Evolutionary conservation across 2,797 vertebrate genomes (phyloP).

Genomic region (Bovichtus variegatus): DNA sequence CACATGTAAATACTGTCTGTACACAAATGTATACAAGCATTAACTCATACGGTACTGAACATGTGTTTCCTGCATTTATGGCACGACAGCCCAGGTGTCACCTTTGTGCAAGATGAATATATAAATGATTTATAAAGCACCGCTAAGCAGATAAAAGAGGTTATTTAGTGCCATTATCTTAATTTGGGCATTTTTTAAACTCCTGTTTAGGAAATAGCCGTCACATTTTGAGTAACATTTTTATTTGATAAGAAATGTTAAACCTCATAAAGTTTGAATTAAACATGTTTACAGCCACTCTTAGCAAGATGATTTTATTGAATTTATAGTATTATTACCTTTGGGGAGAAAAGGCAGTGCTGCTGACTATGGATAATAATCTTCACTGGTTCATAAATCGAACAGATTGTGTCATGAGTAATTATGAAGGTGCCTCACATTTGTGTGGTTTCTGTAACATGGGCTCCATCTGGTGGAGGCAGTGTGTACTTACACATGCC

Average conservation of each 20-base stretch:
- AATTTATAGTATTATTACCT: slow-evolving; percentile 56
- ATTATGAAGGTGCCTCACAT: slow-evolving; percentile 15
- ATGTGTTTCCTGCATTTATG: background rate
- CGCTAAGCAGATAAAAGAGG: background rate
- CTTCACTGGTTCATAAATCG: slow-evolving; percentile 61
- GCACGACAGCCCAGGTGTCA: background rate
- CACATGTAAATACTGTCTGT: background rate
- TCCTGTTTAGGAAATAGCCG: background rate
- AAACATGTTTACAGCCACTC: slow-evolving; percentile 32
- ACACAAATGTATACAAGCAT: background rate
- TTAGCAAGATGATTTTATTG: slow-evolving; percentile 48
- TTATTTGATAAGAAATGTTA: slow-evolving; percentile 48
- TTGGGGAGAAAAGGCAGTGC: slow-evolving; percentile 38
- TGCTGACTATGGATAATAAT: slow-evolving; percentile 49
- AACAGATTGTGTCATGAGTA: slow-evolving; percentile 60
- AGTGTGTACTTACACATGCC: background rate
- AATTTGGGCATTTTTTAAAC: background rate
- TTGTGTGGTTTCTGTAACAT: slow-evolving; percentile 20
- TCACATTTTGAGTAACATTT: slow-evolving; percentile 44
- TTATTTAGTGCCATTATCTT: background rate
- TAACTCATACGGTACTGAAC: background rate
- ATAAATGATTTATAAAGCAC: background rate
- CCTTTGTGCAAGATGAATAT: background rate
- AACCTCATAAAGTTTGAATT: slow-evolving; percentile 48
- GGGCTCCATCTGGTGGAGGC: slow-evolving; percentile 69